Conservation (phyloP, 2,797 vertebrate genomes). For the Microcaecilia unicolor region DNA sequence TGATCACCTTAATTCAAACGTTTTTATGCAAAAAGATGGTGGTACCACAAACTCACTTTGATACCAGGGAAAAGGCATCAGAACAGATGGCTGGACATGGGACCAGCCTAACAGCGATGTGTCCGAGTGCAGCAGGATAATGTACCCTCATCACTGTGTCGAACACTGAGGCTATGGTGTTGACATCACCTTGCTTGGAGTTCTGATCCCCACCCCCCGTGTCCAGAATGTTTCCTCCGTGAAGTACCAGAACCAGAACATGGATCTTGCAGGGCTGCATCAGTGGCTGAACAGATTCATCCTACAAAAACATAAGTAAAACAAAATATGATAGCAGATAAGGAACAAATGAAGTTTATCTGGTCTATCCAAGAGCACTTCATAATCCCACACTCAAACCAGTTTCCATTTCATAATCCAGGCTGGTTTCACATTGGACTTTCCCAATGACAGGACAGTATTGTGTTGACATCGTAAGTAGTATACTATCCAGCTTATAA, state of each 20-base stretch:
- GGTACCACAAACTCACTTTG: constrained; percentile 72
- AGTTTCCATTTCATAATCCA: too few relatives aligned
- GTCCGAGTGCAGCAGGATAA: constrained; percentile 86
- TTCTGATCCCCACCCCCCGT: constrained; percentile 81
- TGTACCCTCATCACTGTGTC: constrained; percentile 91
- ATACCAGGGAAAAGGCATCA: constrained; percentile 88
- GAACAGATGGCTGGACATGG: constrained; percentile 92
- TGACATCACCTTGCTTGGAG: constrained; percentile 89
- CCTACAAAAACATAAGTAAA: constrained; percentile 46
- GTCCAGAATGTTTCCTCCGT: constrained; percentile 96
- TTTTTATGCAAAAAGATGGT: too few relatives aligned
- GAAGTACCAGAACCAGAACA: constrained; percentile 84
- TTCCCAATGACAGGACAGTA: too few relatives aligned
- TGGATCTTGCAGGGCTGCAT: constrained; percentile 80
- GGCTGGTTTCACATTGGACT: too few relatives aligned
- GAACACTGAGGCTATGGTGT: constrained; percentile 81
- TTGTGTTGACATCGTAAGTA: too few relatives aligned
- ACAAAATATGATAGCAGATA: too few relatives aligned
- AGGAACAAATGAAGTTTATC: too few relatives aligned
- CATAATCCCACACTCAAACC: too few relatives aligned
- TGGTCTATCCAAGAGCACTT: too few relatives aligned
- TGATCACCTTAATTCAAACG: too few relatives aligned
- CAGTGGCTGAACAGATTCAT: constrained; percentile 65
- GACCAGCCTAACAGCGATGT: constrained; percentile 84
- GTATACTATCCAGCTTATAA: too few relatives aligned